phyloP scores from a whole-genome alignment of 2,797 vertebrate genomes.

The Passerculus sandwichensis region DNA sequence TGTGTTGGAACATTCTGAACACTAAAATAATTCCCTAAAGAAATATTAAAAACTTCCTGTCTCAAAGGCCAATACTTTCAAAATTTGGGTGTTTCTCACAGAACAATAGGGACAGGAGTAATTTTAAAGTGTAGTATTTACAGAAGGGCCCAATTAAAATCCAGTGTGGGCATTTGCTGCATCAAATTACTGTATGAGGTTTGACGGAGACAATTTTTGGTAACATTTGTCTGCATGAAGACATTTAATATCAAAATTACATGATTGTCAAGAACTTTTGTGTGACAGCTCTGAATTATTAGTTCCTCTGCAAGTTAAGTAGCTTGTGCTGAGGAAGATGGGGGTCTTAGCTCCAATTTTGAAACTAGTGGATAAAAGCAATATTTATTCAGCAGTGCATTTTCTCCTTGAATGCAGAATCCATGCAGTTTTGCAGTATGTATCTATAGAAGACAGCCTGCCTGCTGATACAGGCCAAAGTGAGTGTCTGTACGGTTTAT shows the following conservation, averaged over 20 bases:
- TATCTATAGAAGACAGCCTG: neutral
- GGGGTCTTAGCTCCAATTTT: neutral
- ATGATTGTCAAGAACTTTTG: neutral
- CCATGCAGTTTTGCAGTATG: neutral
- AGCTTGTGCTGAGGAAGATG: neutral
- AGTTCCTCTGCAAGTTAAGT: neutral
- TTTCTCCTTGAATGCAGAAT: neutral
- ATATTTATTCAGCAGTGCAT: neutral
- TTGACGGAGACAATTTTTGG: neutral
- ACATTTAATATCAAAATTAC: neutral
- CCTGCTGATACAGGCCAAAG: neutral
- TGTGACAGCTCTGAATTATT: neutral
- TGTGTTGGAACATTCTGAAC: neutral
- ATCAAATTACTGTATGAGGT: neutral
- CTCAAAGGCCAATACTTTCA: neutral
- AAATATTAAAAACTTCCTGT: neutral
- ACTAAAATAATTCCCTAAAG: neutral
- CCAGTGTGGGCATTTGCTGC: neutral
- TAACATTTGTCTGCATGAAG: neutral
- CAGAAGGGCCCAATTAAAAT: neutral
- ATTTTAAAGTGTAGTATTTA: neutral
- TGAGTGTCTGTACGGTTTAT: neutral
- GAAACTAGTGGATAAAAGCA: neutral
- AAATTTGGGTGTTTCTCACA: neutral
- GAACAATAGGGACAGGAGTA: neutral